Evolutionary conservation across 37 sponge, comb jelly and placozoan genomes (phyloP).

Genomic region (Amphimedon queenslandica): DNA sequence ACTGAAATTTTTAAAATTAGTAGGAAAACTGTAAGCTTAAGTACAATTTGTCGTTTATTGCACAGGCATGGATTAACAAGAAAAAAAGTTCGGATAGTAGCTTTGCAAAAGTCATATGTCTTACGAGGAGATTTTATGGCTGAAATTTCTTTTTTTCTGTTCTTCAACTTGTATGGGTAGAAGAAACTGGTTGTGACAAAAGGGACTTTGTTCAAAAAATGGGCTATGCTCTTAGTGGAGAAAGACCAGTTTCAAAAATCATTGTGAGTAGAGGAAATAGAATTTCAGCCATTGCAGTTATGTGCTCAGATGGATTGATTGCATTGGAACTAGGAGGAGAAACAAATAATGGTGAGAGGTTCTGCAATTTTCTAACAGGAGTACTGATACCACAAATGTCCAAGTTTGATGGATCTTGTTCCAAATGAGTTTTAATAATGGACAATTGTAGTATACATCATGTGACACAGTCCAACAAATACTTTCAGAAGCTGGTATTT

Average conservation of each 20-base stretch:
- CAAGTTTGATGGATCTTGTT: slow-evolving; percentile 29
- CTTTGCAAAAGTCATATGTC: neutral
- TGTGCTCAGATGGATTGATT: slow-evolving; percentile 1
- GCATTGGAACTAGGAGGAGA: slow-evolving; percentile 9
- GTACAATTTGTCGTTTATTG: neutral
- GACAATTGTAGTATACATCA: slow-evolving; percentile 57
- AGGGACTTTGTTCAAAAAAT: neutral
- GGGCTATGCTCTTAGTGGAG: slow-evolving; percentile 7
- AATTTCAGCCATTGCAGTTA: slow-evolving; percentile 5
- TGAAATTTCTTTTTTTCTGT: too few relatives aligned
- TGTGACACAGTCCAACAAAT: slow-evolving; percentile 2
- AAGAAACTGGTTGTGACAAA: neutral
- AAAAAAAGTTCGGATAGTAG: neutral
- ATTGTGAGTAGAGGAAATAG: neutral
- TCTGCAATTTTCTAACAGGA: slow-evolving; percentile 35
- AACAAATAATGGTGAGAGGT: slow-evolving; percentile 40
- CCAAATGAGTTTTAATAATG: slow-evolving; percentile 33
- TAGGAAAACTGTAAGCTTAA: neutral
- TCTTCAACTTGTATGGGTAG: neutral
- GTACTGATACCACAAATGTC: slow-evolving; percentile 45
- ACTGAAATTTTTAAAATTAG: neutral
- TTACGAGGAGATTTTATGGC: neutral
- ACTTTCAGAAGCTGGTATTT: slow-evolving; percentile 20
- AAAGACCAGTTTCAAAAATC: neutral
- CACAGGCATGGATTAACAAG: neutral